phyloP scores from a whole-genome alignment of 2,113 vertebrate species.

The Propithecus coquereli region DNA sequence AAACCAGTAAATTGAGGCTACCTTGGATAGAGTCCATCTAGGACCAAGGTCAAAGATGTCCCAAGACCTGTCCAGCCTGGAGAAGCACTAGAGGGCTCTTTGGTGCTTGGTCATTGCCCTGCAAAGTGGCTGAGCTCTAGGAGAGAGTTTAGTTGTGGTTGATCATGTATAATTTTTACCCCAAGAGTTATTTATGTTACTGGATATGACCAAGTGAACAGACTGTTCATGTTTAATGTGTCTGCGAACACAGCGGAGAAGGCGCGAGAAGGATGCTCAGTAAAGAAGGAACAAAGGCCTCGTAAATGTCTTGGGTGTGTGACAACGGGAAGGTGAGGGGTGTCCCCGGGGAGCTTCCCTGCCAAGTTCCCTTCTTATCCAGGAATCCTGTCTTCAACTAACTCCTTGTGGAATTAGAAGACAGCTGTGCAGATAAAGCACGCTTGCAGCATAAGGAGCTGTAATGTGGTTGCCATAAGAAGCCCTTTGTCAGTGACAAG shows the following conservation, averaged over 20 bases:
- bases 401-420: background rate
- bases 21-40: background rate
- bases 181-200: background rate
- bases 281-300: too few species aligned
- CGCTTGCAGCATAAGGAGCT: background rate
- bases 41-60: background rate
- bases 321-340: background rate
- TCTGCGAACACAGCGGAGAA: background rate
- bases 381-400: background rate
- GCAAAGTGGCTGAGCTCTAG: background rate
- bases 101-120: background rate
- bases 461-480: background rate
- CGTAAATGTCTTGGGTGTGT: background rate
- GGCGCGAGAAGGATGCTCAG: too few species aligned
- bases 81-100: background rate
- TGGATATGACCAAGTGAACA: background rate
- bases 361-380: fast-evolving
- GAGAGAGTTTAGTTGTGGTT: background rate
- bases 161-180: background rate
- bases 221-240: background rate
- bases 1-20: background rate
- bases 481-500: background rate
- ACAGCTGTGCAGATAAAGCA: background rate
- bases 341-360: too few species aligned
- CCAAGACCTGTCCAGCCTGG: background rate